A percentile compares a stretch with the other conserved stretches of the same genome.
phyloP scores from a whole-genome alignment of 2,113 vertebrate species.

The Centropus bengalensis region DNA sequence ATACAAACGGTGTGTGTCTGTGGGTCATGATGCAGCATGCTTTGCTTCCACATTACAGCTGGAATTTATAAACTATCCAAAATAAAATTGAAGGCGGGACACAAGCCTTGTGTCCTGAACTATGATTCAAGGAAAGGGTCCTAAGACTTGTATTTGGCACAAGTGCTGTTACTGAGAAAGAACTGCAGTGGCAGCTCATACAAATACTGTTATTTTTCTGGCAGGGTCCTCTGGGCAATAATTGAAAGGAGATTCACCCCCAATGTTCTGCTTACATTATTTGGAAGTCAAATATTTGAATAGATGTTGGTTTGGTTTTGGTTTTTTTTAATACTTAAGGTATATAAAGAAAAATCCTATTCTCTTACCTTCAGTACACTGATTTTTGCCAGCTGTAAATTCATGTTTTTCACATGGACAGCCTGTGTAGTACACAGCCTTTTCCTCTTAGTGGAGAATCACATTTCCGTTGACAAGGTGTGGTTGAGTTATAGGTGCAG shows the following conservation, averaged over 20 bases:
- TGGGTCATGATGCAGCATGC: background rate
- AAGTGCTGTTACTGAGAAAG: background rate
- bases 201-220: background rate
- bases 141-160: background rate
- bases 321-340: background rate
- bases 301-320: background rate
- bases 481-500: background rate
- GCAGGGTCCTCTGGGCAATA: background rate
- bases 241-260: background rate
- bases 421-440: background rate
- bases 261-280: background rate
- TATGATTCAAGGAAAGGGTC: background rate
- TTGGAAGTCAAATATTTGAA: background rate
- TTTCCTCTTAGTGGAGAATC: background rate
- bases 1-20: fast-evolving
- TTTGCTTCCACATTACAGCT: background rate
- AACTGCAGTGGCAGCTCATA: background rate
- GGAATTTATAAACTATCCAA: background rate
- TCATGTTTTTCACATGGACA: background rate
- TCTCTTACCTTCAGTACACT: background rate
- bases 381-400: background rate
- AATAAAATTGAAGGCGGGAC: background rate
- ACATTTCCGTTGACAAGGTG: background rate
- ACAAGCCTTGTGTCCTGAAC: background rate
- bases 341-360: background rate